phyloP scores from a whole-genome alignment of 2,888 invertebrate genomes.

The Pammene fasciana region DNA sequence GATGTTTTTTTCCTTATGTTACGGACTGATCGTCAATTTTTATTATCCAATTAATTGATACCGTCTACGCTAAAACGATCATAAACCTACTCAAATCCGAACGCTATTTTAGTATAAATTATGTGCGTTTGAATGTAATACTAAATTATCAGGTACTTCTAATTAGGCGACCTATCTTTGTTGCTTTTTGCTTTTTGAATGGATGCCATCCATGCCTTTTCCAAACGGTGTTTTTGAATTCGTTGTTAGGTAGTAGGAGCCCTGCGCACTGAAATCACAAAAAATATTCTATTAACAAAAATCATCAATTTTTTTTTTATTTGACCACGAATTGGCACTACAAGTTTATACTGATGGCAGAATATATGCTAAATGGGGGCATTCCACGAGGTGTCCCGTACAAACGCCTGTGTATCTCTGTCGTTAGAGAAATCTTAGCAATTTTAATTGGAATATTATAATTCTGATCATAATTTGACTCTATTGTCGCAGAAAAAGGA shows the following conservation, averaged over 20 bases:
- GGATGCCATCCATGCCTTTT: slow-evolving; percentile 74
- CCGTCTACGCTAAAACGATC: too few relatives aligned
- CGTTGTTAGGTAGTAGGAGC: slow-evolving; percentile 76
- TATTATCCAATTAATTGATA: too few relatives aligned
- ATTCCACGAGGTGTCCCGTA: too few relatives aligned
- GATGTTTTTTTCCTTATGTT: background rate
- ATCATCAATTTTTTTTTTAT: background rate
- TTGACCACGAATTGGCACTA: too few relatives aligned
- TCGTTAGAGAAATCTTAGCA: too few relatives aligned
- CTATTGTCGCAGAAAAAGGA: too few relatives aligned
- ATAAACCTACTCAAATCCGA: background rate
- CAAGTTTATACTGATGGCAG: too few relatives aligned
- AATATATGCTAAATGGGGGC: too few relatives aligned
- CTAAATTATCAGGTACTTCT: slow-evolving; percentile 19
- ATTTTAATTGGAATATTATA: too few relatives aligned
- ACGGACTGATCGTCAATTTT: background rate
- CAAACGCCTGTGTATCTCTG: too few relatives aligned
- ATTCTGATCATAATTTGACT: too few relatives aligned
- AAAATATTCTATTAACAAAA: too few relatives aligned
- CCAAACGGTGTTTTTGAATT: slow-evolving; percentile 74
- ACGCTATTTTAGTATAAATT: background rate
- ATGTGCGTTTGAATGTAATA: slow-evolving; percentile 27
- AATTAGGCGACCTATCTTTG: slow-evolving; percentile 44
- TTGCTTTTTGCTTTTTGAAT: slow-evolving; percentile 64
- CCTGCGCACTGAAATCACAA: slow-evolving; percentile 69